Evolutionary conservation across 2,113 vertebrate genomes (phyloP).

Genomic region (Arvicanthis niloticus): DNA sequence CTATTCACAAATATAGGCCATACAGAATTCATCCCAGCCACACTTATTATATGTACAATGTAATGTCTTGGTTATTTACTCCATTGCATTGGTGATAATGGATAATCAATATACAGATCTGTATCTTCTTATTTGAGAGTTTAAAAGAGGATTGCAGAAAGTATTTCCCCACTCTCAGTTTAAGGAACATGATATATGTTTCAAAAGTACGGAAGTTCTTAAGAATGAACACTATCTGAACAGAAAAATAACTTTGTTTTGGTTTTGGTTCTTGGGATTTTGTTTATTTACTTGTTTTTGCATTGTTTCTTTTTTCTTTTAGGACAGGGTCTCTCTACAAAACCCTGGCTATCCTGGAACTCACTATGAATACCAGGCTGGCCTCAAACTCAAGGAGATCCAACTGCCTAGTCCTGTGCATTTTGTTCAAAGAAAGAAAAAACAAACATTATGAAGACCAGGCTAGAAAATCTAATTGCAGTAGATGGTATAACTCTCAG

Average conservation of each 20-base stretch:
- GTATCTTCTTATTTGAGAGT: conserved; percentile 31
- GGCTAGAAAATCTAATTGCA: not conserved
- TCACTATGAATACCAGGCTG: not conserved
- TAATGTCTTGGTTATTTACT: not conserved
- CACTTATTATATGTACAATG: not conserved
- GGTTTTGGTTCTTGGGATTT: not conserved
- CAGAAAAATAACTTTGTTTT: conserved; percentile 22
- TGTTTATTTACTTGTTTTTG: not conserved
- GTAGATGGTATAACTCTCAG: not conserved
- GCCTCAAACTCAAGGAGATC: not conserved
- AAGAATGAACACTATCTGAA: not conserved
- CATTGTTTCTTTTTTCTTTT: not conserved
- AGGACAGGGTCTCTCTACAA: not conserved
- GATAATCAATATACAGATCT: conserved; percentile 5
- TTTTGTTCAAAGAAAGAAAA: conserved; percentile 12
- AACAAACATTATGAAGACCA: not conserved
- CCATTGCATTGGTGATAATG: not conserved
- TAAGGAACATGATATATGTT: not conserved
- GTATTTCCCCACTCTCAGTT: not conserved
- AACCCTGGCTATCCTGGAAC: not conserved
- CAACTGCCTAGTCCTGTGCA: not conserved
- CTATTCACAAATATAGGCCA: not conserved
- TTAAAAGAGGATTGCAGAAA: conserved; percentile 27
- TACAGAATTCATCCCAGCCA: not conserved
- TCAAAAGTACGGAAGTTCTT: conserved; percentile 40